phyloP scores from a whole-genome alignment of 1,140 invertebrate species.

The Temnothorax nylanderi region DNA sequence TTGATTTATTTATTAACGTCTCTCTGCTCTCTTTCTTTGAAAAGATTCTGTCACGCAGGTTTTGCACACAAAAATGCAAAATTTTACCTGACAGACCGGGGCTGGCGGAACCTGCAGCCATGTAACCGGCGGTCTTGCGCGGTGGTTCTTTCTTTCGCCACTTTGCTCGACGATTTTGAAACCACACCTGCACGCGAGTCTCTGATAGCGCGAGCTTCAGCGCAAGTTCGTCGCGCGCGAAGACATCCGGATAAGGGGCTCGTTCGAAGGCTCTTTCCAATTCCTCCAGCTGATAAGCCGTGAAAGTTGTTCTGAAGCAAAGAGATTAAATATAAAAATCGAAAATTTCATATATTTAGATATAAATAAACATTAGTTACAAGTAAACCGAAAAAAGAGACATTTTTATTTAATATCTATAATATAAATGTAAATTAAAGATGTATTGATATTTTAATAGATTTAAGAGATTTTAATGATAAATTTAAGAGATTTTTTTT shows the following conservation, averaged over 20 bases:
- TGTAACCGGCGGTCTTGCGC: constrained; percentile 94
- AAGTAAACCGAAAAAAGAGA: background rate
- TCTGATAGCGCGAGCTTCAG: constrained; percentile 96
- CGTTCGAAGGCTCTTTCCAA: constrained; percentile 97
- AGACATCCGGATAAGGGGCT: constrained; percentile 98
- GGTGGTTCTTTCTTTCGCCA: constrained; percentile 99
- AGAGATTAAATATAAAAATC: constrained; percentile 13
- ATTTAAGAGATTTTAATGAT: background rate
- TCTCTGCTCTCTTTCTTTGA: background rate
- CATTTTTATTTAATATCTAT: background rate
- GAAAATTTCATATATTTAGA: background rate
- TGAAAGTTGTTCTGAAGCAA: constrained; percentile 95
- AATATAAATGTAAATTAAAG: background rate
- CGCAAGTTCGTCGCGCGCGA: constrained; percentile 97
- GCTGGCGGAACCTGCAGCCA: constrained; percentile 87
- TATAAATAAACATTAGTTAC: background rate
- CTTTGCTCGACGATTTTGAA: constrained; percentile 98
- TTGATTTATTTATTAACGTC: constrained; percentile 17
- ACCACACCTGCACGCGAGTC: constrained; percentile 97
- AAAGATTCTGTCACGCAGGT: constrained; percentile 73
- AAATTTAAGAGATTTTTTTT: background rate
- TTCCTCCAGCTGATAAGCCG: constrained; percentile 97
- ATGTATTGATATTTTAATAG: background rate
- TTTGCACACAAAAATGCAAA: constrained; percentile 34
- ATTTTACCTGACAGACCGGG: constrained; percentile 85